Evolutionary conservation across 2,113 vertebrate genomes (phyloP), one percentile per base, ranked within the genome.

Genomic region (mouse (Mus musculus)): DNA sequence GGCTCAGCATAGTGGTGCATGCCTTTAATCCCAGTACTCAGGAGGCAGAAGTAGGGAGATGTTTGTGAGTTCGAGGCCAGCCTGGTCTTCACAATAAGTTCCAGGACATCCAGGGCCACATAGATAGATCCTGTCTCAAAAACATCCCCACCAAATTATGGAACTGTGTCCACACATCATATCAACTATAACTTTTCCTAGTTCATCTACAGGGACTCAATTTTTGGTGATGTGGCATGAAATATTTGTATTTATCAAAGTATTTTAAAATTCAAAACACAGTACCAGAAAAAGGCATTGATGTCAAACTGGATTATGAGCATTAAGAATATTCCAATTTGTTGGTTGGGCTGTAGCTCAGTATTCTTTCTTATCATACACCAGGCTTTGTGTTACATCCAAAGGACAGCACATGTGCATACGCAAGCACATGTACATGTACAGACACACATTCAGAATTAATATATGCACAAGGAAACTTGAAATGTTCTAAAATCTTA

Each of bases 211-310:
- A 92, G 8, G 84, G 14, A 26, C 82, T 97, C 80, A 90, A 84
- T 92, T 92, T 81, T 80, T 96, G 46, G 81, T 93, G 75, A 92
- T 72, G 63, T 90, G 33, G 46, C 22, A 96, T 90, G n/a, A 92
- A 93, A 90, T 92, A 94, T 8, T 95, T 86, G 61, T 61, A 88
- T 20, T 81, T 42, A 89, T 33, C 71, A 93, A 89, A 54, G 65
- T 78, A 92, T 39, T 20, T 42, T 63, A 69, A 84, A 75, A 93
- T 11, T 63, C 26, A 78, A 91, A 96, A 77, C 90, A 69, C n/a
- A 77, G 9, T 81, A 78, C 36, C 63, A 90, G 30, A 65, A 88
- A 63, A 94, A 24, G 52, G 67, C 33, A 92, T 2, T 90, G 63
- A 87, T 54, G 39, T 88, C 39, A 73, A 77, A 90, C 24, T 95